phyloP scores from a whole-genome alignment of 2,113 vertebrate genomes.

The Campylorhamphus procurvoides region DNA sequence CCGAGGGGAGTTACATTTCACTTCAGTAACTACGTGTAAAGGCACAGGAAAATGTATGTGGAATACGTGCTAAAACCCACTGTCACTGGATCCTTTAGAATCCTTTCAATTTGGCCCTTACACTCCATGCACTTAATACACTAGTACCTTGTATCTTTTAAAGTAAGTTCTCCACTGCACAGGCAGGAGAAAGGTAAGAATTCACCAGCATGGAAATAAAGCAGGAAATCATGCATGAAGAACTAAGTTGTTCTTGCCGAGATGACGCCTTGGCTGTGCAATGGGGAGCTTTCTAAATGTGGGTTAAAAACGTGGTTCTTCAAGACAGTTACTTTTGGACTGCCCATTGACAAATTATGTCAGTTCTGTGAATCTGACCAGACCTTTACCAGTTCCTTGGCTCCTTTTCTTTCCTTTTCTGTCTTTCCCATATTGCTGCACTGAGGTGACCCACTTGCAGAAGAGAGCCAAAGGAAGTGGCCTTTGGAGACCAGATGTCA shows the following conservation, averaged over 20 bases:
- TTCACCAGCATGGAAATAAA: background rate
- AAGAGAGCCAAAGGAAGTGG: background rate
- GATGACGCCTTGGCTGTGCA: background rate
- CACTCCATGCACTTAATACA: background rate
- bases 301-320: background rate
- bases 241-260: background rate
- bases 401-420: background rate
- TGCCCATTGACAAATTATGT: background rate
- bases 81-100: background rate
- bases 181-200: background rate
- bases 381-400: background rate
- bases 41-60: fast-evolving
- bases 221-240: background rate
- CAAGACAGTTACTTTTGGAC: background rate
- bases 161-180: background rate
- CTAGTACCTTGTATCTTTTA: background rate
- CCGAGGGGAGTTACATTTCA: background rate
- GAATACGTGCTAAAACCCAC: background rate
- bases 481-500: conserved; percentile 23
- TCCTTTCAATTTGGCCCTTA: background rate
- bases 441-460: background rate
- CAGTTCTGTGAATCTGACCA: background rate
- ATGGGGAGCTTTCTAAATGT: background rate
- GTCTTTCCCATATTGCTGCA: background rate
- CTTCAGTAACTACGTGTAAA: background rate